Base-by-base conservation (phyloP, 2,888 invertebrate genomes). In the Mactromeris polynyma region DNA sequence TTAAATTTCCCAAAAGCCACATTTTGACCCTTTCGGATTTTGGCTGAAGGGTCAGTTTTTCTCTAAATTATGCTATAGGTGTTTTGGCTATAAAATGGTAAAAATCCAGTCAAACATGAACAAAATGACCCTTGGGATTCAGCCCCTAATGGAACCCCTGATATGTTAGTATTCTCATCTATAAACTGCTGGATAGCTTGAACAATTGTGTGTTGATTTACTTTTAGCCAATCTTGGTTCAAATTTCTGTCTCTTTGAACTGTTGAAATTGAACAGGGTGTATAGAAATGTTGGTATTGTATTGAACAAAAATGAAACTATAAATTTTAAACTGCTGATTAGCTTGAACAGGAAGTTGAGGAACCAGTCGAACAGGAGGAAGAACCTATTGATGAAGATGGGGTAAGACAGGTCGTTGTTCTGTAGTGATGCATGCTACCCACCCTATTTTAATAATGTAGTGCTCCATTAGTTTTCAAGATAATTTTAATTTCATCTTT, bases 341-440 rank as follows among this genome's bases (percentile, higher is more conserved):
- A 84, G 84, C 33, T 38, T 36, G 84, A 77, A 77, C 33, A 40
- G 38, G 78, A 54, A 26, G 54, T 33, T 26, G 84, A 84, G 36
- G 78, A 86, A 42, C 64, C 42, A 58, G 46, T 86, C 33, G 54
- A 69, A 11, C 81, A 69, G 82, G 73, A 73, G 17, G 86, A 86
- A 81, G 69, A 77, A 58, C 21, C 82, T 40, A 78, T 31, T 86
- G 90, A 86, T 7, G 87, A 85, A 81, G 91, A 91, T 7, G 89
- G 82, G 91, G 91, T 91, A 91, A 91, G 91, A 46, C 83, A 89
- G 85, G 81, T 40, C 85, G 87, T 89, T 89, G 87, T 91, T 69
- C 83, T 89, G 87, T 83, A 82, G 82, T 83, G 42, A 85, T 54
- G 82, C 86, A 86, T 85, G 89, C 84, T 46, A 79, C 82, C 46